phyloP scores from a whole-genome alignment of 2,797 vertebrate species.

The Perdix hodgsoniae region DNA sequence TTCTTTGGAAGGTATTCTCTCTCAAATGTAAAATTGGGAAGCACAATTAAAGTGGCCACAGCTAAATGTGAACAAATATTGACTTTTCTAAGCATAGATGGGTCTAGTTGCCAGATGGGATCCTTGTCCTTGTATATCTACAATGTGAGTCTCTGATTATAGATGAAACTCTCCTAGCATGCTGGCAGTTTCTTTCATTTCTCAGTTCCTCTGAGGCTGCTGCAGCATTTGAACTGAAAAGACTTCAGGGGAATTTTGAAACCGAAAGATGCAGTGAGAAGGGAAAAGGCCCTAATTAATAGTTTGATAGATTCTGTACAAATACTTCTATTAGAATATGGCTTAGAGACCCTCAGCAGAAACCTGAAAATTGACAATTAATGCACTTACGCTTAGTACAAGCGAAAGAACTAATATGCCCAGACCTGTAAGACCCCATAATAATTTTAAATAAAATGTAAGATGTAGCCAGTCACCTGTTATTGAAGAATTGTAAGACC shows the following conservation, averaged over 20 bases:
- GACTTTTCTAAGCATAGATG: background rate
- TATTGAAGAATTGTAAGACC: background rate
- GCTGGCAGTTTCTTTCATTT: background rate
- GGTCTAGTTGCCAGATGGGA: background rate
- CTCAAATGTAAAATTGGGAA: background rate
- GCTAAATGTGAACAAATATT: background rate
- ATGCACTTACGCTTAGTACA: background rate
- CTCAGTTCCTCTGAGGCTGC: background rate
- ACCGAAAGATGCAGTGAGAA: background rate
- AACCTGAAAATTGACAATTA: background rate
- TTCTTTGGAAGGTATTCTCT: background rate
- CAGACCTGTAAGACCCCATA: background rate
- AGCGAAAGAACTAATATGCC: background rate
- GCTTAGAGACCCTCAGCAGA: slow-evolving; percentile 9
- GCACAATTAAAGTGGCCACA: background rate
- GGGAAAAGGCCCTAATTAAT: background rate
- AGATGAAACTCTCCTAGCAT: background rate
- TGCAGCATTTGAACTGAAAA: slow-evolving; percentile 4
- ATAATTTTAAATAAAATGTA: background rate
- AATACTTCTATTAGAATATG: background rate
- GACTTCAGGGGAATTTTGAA: background rate
- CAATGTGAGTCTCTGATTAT: background rate
- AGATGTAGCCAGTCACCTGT: background rate
- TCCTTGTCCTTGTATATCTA: background rate
- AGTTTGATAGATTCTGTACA: background rate